Evolutionary conservation across 1,140 invertebrate genomes (phyloP), one percentile per base, ranked within the genome.

Genomic region (Dendrolimus punctatus): DNA sequence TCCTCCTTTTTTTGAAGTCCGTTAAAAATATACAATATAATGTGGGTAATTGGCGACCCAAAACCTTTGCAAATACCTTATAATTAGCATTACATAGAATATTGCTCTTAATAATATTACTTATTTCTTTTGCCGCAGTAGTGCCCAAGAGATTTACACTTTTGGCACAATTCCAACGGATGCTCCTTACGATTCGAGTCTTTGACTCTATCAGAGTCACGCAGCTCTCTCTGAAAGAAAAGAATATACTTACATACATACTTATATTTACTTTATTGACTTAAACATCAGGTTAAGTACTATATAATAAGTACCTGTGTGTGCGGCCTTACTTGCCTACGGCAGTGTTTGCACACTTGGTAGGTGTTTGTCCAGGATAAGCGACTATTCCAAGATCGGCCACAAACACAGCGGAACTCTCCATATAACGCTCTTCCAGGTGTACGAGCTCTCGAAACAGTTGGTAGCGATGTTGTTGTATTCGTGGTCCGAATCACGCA

Each of bases 341-440:
- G 49, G 43, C 72, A 76, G 4, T 38, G 42, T 48, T 63, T 66
- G 44, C 68, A 76, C 1, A 54, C 52, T 49, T 73, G 68, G 46
- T 64, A 70, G 37, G 47, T 62, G 39, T 66, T 42, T 6, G 48
- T 51, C 70, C 72, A 71, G n/a, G 65, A 64, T 9, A 54, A 49
- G 23, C 59, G 53, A 45, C 70, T 75, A 8, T 9, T 49, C 72
- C 72, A 75, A 46, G n/a, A 55, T 6, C 62, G 57, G 5, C 60
- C 60, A 49, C 69, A 70, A 2, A 23, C 8, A 39, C 67, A 75
- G 51, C 43, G 51, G 38, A 58, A 75, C 59, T 72, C 52, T 6
- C 72, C 72, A 46, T 51, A 72, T 49, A 8, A 62, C 49, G 10
- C 41, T 49, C 8, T 6, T 49, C 47, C 36, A 39, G 36, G 38